Conservation (phyloP, 2,113 vertebrate genomes). For the Tupaia tana region DNA sequence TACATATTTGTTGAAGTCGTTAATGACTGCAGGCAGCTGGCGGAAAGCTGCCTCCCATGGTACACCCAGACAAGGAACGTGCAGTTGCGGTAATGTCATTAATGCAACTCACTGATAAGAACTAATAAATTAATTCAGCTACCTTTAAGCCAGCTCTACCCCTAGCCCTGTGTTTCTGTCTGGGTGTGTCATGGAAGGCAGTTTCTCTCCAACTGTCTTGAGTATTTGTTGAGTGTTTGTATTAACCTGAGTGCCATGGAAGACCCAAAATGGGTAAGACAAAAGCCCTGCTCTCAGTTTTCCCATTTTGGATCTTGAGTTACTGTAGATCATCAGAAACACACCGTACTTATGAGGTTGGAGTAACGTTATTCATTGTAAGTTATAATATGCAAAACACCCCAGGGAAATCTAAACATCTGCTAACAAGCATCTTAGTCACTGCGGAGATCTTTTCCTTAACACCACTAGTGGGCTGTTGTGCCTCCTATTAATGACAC, state of each 20-base stretch:
- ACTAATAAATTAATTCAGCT: not conserved
- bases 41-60: not conserved
- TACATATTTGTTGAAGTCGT: slow-evolving; percentile 34
- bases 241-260: not conserved
- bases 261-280: not conserved
- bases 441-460: slow-evolving; percentile 19
- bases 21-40: slow-evolving; percentile 34
- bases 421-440: not conserved
- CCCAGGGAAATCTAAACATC: slow-evolving; percentile 12
- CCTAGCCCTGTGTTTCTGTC: not conserved
- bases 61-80: not conserved
- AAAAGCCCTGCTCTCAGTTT: not conserved
- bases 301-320: not conserved
- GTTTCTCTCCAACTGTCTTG: not conserved
- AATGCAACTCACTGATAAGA: not conserved
- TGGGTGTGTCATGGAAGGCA: not conserved
- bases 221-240: not conserved
- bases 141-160: not conserved
- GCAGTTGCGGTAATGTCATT: not conserved
- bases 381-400: slow-evolving; percentile 36
- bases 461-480: not conserved
- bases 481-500: not conserved
- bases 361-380: not conserved
- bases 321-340: not conserved
- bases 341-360: not conserved